These are phyloP conservation scores for Heliconius himera DNA, from an alignment of 1,140 invertebrate genomes.

Conservation along the genomic window DNA sequence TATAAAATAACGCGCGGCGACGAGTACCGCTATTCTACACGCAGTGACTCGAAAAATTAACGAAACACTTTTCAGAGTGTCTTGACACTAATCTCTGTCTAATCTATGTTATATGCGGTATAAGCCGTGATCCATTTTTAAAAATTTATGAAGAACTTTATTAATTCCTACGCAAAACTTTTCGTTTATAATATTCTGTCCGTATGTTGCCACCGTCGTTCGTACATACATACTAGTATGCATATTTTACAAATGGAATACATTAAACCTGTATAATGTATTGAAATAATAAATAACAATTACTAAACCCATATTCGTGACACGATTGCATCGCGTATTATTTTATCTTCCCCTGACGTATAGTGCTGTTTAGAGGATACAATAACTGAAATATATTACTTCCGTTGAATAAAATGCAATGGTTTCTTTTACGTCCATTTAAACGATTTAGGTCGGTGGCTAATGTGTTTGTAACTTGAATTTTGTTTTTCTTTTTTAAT, in stretches of 20 bases:
- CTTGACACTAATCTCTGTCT: too few relatives aligned
- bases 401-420: conserved; percentile 11
- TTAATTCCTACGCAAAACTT: too few relatives aligned
- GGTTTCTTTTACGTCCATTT: not conserved
- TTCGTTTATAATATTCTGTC: too few relatives aligned
- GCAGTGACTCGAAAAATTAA: too few relatives aligned
- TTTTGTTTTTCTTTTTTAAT: not conserved
- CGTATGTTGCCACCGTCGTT: not conserved
- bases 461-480: not conserved
- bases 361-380: not conserved
- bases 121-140: too few relatives aligned
- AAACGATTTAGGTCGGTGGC: not conserved
- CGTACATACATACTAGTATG: too few relatives aligned
- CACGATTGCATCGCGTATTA: not conserved
- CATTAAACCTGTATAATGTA: not conserved
- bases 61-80: too few relatives aligned
- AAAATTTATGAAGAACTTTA: too few relatives aligned
- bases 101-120: too few relatives aligned
- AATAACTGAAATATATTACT: conserved; percentile 2
- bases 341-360: not conserved
- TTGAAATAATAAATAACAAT: not conserved
- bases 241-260: not conserved
- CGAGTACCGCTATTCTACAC: too few relatives aligned
- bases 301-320: not conserved
- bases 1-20: too few relatives aligned